phyloP scores from a whole-genome alignment of 2,797 vertebrate genomes.

The Enteromius anoplus region DNA sequence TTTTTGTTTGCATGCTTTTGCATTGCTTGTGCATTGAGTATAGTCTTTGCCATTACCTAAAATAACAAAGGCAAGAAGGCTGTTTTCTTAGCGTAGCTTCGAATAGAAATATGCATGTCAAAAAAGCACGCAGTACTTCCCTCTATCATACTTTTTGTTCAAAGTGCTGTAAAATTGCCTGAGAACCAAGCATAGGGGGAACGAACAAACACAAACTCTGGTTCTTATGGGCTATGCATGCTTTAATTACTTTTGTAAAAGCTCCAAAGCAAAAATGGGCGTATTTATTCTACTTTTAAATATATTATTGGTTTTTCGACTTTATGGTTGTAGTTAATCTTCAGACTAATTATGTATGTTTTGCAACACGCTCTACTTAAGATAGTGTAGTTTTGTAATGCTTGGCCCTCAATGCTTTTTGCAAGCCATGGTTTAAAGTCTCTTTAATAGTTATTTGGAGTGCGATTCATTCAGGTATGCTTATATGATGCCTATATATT shows the following conservation, averaged over 20 bases:
- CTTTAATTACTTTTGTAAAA: conserved; percentile 29
- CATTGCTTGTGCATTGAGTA: conserved; percentile 52
- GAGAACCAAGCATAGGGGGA: neutral
- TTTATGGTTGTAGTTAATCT: conserved; percentile 29
- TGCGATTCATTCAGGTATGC: conserved; percentile 67
- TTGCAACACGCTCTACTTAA: conserved; percentile 32
- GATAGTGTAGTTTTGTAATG: conserved; percentile 20
- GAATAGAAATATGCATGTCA: neutral
- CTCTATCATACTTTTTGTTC: conserved; percentile 24
- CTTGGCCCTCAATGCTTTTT: conserved; percentile 59
- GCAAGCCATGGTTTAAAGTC: conserved; percentile 63
- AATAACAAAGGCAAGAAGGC: conserved; percentile 39
- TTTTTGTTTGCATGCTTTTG: conserved; percentile 59
- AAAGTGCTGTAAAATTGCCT: conserved; percentile 14
- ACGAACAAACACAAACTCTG: neutral
- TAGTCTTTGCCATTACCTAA: conserved; percentile 55
- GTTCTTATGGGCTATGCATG: conserved; percentile 2
- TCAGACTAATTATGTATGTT: conserved; percentile 4
- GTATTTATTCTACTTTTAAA: conserved; percentile 40
- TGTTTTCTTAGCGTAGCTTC: neutral
- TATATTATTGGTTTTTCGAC: conserved; percentile 3
- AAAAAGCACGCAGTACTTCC: neutral
- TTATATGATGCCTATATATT: conserved; percentile 47
- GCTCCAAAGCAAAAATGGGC: conserved; percentile 41
- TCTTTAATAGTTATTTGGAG: conserved; percentile 67